Base-by-base conservation (phyloP, 2,888 invertebrate species). In the Drosophila robusta region DNA sequence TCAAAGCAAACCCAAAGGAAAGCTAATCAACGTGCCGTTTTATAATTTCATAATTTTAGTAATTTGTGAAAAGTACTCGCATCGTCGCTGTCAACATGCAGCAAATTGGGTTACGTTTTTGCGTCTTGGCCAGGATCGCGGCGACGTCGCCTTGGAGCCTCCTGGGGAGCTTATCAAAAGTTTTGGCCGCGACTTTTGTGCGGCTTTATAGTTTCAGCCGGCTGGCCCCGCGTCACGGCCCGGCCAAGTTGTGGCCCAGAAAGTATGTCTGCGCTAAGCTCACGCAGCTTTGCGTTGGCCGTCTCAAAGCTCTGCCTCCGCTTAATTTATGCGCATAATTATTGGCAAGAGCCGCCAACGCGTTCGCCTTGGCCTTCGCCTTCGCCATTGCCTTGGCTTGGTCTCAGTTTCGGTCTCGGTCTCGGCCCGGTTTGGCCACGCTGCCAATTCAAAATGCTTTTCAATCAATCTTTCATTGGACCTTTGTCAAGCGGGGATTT, bases 391-490 rank as follows among this genome's bases (percentile, higher is more conserved):
- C 50, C 50, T 18, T 18, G 12, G 44, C 18, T 22, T 22, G 22
- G 22, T 22, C 22, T 34, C 9, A 1, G 29, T 9, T 9, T 29
- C 9, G 8, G 29, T 9, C 12, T 34, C 12, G 34, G 34, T 4
- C 34, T 4, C 11, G 34, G 34, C 4, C 4, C 34, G 34, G 34
- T 8, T 22, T 47, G 57, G 42, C 8, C 29, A 49, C 55, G 51
- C 67, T 54, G 78, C 60, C 85, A 84, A 82, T 85, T 72, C 62
- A 85, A 74, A 85, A 88, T 77, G 83, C 47, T 74, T 77, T 70
- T 83, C 83, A 86, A 83, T 83, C 89, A 83, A 88, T 83, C 83
- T 88, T 78, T 64, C 64, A 88, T 88, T 86, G 81, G 83, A 84
- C 84, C 84, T 88, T 88, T 84, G 81, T 84, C 84, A 75, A 63